Base-by-base conservation (phyloP, 53 echinoderm and acorn worm genomes). In the Paelopatides confundens region DNA sequence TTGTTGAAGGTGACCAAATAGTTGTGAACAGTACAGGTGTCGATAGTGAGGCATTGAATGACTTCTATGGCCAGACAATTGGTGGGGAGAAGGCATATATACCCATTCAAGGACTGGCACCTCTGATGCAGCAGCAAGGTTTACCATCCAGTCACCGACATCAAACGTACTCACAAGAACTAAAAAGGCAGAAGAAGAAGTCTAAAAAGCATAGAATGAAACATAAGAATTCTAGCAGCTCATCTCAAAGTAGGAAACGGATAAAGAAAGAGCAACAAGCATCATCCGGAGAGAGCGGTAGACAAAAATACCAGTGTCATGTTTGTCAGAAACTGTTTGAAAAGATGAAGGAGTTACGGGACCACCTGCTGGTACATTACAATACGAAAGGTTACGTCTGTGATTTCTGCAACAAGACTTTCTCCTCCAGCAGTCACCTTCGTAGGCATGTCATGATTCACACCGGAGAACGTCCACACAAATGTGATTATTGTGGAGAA, bases 381-480 rank as follows among this genome's bases (percentile, higher is more conserved):
- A 83, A 83, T 23, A 83, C 84, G 26, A 83, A 83, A 65, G 84
- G 84, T 15, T 83, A 83, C 35, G 84, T 83, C 31, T 83, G 84
- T 40, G 84, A 83, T 39, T 83, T 83, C 30, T 83, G 84, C 65
- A 83, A 83, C 65, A 83, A 83, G 84, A 64, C 84, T 18, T 83
- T 83, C 38, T 63, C 84, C 13, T 83, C 84, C 33, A 64, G 63
- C 23, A 83, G 84, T 64, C 84, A 83, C 47, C 84, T 83, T 2
- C 63, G 84, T 21, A 36, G 84, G 23, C 84, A 83, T 18, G 84
- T 83, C 35, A 83, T 83, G 84, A 83, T 83, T 27, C 84, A 83
- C 64, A 83, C 84, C 2, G 84, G 84, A 23, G 84, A 83, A 43
- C 84, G 84, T 34, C 84, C 84, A 2, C 84, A 83, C 65, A 83